These are phyloP conservation scores for Nephrotoma guestfalica DNA, from an alignment of 2,888 invertebrate species.

Conservation along the genomic window DNA sequence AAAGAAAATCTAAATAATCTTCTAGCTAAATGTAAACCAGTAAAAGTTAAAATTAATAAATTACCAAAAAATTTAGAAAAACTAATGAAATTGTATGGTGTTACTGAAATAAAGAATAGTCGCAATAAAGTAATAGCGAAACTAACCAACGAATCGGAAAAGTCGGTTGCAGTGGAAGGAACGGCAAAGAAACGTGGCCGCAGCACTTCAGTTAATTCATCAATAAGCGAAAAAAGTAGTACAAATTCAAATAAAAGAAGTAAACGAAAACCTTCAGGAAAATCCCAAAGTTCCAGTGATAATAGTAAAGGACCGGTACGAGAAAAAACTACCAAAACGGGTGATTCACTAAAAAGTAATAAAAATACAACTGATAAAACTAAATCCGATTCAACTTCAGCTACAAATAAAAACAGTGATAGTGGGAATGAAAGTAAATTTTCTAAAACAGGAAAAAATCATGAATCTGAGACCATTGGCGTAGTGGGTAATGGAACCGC, in stretches of 20 bases:
- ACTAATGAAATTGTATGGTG: not conserved
- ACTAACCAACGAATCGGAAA: not conserved
- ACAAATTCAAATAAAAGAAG: not conserved
- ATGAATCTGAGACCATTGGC: not conserved
- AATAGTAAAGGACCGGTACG: not conserved
- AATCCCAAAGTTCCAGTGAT: not conserved
- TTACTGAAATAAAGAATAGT: conserved; percentile 2
- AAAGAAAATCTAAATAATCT: not conserved
- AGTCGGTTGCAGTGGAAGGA: not conserved
- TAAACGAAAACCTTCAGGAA: not conserved
- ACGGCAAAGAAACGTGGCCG: not conserved
- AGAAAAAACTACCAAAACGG: not conserved
- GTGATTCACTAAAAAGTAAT: not conserved
- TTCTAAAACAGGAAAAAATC: not conserved
- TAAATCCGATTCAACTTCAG: not conserved
- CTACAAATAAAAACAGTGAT: not conserved
- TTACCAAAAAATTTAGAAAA: not conserved
- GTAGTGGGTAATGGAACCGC: not conserved
- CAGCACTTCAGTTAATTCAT: not conserved
- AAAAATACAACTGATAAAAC: not conserved
- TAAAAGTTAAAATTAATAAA: conserved; percentile 1
- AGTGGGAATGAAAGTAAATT: not conserved
- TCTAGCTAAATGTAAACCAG: not conserved
- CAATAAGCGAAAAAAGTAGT: not conserved
- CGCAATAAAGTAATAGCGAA: not conserved